These are phyloP conservation scores for Catharus minimus DNA, from an alignment of 2,113 vertebrate genomes.

Conservation along the genomic window DNA sequence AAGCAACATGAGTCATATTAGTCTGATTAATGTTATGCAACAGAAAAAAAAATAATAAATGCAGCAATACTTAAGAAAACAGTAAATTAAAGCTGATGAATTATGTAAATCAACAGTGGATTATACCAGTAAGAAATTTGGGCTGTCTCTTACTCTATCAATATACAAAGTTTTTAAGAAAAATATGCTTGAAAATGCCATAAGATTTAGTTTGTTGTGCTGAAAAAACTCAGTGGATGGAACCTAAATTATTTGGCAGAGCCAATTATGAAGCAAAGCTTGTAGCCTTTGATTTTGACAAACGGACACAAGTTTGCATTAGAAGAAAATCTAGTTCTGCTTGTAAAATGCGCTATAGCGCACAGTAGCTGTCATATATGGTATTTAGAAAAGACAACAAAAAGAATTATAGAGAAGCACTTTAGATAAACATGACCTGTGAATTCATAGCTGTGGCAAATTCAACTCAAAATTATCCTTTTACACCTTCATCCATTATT, in stretches of 20 bases:
- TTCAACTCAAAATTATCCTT: not conserved
- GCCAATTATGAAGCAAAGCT: not conserved
- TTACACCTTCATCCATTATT: not conserved
- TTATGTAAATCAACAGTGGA: not conserved
- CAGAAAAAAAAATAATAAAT: not conserved
- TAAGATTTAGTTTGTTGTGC: not conserved
- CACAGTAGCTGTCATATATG: not conserved
- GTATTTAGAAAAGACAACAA: not conserved
- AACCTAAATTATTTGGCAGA: not conserved
- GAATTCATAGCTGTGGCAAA: not conserved
- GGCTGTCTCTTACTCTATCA: not conserved
- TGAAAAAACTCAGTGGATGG: not conserved
- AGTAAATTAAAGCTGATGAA: not conserved
- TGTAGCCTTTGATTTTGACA: slow-evolving; percentile 15
- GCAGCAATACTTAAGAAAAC: not conserved
- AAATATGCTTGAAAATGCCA: not conserved
- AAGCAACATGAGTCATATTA: not conserved
- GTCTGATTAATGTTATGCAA: not conserved
- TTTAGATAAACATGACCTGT: not conserved
- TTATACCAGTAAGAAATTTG: not conserved
- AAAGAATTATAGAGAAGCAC: not conserved
- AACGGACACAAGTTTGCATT: not conserved
- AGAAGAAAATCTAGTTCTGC: not conserved
- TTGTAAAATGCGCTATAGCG: not conserved
- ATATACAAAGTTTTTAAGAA: not conserved